Percentiles rank a stretch among this genome's conserved stretches.
Conservation (phyloP, 2,888 invertebrate species). For the Callimorpha dominula region DNA sequence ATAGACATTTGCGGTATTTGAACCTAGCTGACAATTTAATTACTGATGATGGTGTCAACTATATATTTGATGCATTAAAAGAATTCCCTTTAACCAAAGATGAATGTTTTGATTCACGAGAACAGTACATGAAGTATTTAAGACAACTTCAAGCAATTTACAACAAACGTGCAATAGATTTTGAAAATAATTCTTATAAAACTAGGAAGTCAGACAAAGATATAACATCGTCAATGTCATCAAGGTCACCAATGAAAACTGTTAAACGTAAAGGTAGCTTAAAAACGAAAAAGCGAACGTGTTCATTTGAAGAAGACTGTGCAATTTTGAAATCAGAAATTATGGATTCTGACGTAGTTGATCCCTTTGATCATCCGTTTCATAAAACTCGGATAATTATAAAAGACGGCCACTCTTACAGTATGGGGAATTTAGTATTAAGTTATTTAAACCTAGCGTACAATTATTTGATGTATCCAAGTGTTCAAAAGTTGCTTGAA, state of each 20-base stretch:
- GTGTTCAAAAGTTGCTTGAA: slow-evolving; percentile 55
- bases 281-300: slow-evolving; percentile 33
- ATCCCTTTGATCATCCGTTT: slow-evolving; percentile 61
- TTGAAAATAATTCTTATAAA: slow-evolving; percentile 25
- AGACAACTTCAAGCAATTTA: slow-evolving; percentile 35
- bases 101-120: slow-evolving; percentile 55
- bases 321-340: slow-evolving; percentile 50
- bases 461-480: slow-evolving; percentile 61
- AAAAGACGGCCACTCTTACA: slow-evolving; percentile 48
- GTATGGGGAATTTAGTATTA: slow-evolving; percentile 64
- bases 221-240: background rate
- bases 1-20: slow-evolving; percentile 64
- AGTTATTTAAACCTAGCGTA: slow-evolving; percentile 70
- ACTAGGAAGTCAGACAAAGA: background rate
- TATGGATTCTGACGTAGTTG: slow-evolving; percentile 53
- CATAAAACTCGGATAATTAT: slow-evolving; percentile 31
- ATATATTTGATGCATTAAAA: slow-evolving; percentile 57
- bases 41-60: slow-evolving; percentile 58
- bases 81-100: slow-evolving; percentile 56
- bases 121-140: slow-evolving; percentile 47
- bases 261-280: slow-evolving; percentile 29
- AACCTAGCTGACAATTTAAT: slow-evolving; percentile 67
- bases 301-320: slow-evolving; percentile 34
- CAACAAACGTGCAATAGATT: slow-evolving; percentile 34
- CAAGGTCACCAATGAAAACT: background rate